Percentiles rank a stretch among this genome's conserved stretches.
These are phyloP conservation scores for Mactromeris polynyma DNA, from an alignment of 2,888 invertebrate species.

Conservation along the genomic window DNA sequence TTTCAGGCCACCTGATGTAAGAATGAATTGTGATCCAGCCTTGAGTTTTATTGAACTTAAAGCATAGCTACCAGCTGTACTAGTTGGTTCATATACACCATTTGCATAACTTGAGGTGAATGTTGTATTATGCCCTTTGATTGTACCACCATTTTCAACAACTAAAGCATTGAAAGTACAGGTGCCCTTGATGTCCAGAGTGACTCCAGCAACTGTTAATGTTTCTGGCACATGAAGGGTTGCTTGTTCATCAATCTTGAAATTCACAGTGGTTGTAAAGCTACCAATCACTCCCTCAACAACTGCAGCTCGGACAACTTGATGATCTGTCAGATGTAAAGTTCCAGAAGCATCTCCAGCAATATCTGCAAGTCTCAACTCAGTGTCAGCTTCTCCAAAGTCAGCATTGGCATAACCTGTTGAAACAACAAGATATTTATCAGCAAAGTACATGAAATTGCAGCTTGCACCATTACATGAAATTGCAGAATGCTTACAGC, in stretches of 20 bases:
- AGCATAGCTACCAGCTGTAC: conserved; percentile 70
- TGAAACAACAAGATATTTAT: too few species aligned
- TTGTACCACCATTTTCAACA: conserved; percentile 72
- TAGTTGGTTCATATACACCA: conserved; percentile 70
- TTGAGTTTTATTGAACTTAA: conserved; percentile 74
- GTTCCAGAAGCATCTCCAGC: conserved; percentile 79
- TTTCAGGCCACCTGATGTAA: conserved; percentile 68
- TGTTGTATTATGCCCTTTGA: conserved; percentile 73
- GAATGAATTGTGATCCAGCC: conserved; percentile 72
- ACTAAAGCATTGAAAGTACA: conserved; percentile 78
- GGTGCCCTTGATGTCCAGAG: conserved; percentile 71
- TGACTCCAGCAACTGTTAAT: conserved; percentile 76
- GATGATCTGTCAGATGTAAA: conserved; percentile 70
- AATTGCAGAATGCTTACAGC: too few species aligned
- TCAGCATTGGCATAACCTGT: conserved; percentile 76
- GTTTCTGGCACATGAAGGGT: conserved; percentile 77
- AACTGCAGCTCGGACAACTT: conserved; percentile 76
- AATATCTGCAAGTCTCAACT: conserved; percentile 70
- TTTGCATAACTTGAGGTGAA: conserved; percentile 73
- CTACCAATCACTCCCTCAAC: conserved; percentile 73
- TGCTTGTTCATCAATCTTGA: conserved; percentile 72
- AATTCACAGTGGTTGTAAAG: conserved; percentile 72
- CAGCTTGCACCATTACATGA: too few species aligned
- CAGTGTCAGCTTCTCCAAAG: conserved; percentile 63
- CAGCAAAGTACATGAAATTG: too few species aligned